A percentile compares a stretch with the other conserved stretches of the same genome.
These are phyloP conservation scores for Arge pagana DNA, from an alignment of 2,888 invertebrate genomes.

Conservation along the genomic window DNA sequence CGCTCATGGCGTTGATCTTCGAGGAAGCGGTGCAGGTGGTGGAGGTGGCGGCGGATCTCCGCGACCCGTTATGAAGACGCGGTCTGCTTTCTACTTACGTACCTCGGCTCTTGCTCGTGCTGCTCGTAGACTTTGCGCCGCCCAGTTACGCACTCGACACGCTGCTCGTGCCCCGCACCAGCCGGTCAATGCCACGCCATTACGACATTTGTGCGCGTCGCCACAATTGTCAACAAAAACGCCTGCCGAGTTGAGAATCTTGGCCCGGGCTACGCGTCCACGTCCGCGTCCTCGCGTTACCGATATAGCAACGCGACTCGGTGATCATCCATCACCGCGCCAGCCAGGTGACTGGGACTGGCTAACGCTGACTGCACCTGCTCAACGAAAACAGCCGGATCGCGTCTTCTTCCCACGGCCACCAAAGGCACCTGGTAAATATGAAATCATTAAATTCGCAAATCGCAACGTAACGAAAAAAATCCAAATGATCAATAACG, in stretches of 20 bases:
- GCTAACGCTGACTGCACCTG: conserved; percentile 75
- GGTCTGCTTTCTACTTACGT: conserved; percentile 93
- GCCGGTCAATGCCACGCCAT: conserved; percentile 56
- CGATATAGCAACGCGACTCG: conserved; percentile 72
- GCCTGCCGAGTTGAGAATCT: conserved; percentile 47
- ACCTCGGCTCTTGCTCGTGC: conserved; percentile 89
- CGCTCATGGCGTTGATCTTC: conserved; percentile 73
- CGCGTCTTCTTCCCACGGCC: conserved; percentile 88
- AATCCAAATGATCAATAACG: no score
- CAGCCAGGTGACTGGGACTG: conserved; percentile 66
- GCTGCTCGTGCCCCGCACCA: conserved; percentile 85
- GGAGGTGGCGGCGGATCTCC: conserved; percentile 64
- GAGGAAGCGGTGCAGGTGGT: conserved; percentile 40
- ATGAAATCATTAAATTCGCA: background rate
- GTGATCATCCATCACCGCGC: conserved; percentile 61
- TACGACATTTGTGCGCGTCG: conserved; percentile 55
- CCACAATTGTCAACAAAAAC: conserved; percentile 51
- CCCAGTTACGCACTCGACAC: conserved; percentile 80
- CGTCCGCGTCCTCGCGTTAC: conserved; percentile 62
- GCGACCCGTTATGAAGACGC: conserved; percentile 94
- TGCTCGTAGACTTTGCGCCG: conserved; percentile 84
- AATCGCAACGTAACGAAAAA: background rate
- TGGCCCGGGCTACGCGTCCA: conserved; percentile 51
- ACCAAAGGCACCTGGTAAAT: conserved; percentile 79
- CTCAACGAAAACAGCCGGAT: conserved; percentile 79